Evolutionary conservation across 2,113 vertebrate genomes (phyloP).

Genomic region (Spheniscus mendiculus): DNA sequence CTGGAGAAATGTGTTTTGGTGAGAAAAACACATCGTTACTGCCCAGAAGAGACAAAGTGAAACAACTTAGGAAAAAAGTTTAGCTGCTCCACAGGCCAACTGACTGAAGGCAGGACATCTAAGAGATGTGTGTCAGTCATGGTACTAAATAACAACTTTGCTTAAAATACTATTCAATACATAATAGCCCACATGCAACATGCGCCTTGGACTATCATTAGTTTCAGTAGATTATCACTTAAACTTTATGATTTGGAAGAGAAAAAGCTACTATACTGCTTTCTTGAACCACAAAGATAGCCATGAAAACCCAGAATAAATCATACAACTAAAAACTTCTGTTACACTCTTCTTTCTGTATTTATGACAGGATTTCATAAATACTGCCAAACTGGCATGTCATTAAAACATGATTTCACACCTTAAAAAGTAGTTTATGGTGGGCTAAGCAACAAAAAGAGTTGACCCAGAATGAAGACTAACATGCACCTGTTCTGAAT

Average conservation of each 20-base stretch:
- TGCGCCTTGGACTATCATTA: neutral
- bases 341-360: neutral
- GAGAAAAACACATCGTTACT: neutral
- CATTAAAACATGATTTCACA: neutral
- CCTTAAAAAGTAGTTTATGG: neutral
- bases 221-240: neutral
- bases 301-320: neutral
- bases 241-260: neutral
- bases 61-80: too few species aligned
- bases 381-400: neutral
- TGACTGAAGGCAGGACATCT: neutral
- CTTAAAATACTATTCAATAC: neutral
- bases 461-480: neutral
- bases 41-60: neutral
- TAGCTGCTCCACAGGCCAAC: neutral
- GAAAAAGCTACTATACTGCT: neutral
- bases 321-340: neutral
- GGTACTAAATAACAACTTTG: neutral
- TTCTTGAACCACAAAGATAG: neutral
- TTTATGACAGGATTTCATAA: neutral
- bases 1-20: neutral
- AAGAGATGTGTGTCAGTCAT: neutral
- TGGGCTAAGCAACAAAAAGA: neutral
- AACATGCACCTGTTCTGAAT: neutral
- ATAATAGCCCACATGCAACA: neutral